Evolutionary conservation across 2,113 vertebrate species (phyloP).

Genomic region (Phylloscopus whistleri): DNA sequence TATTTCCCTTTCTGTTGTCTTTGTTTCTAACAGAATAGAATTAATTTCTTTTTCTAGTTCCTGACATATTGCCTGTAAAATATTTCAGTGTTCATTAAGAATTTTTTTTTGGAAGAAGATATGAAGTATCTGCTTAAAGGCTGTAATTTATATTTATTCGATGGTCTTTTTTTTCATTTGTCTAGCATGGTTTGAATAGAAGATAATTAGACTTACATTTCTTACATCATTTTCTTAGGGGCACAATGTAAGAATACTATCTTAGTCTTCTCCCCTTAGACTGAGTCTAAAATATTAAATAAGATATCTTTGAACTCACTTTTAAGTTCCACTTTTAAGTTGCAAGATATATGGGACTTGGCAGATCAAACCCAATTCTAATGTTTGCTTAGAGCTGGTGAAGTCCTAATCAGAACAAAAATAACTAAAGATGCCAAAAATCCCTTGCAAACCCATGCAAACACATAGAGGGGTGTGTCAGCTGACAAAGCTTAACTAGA

Average conservation of each 20-base stretch:
- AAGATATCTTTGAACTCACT: background rate
- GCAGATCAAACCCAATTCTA: background rate
- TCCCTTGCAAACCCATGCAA: background rate
- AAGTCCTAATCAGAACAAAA: background rate
- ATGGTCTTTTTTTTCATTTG: background rate
- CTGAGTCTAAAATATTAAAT: background rate
- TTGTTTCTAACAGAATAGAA: constrained; percentile 60
- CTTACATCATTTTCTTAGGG: background rate
- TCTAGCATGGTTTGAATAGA: background rate
- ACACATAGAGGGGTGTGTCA: background rate
- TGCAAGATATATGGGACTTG: rapidly evolving
- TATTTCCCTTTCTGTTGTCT: constrained; percentile 67
- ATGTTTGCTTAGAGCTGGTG: background rate
- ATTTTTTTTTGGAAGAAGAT: background rate
- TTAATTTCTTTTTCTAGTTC: constrained; percentile 70
- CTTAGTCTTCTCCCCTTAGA: background rate
- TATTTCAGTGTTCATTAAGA: constrained; percentile 10
- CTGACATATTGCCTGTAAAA: constrained; percentile 69
- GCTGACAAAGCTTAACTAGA: background rate
- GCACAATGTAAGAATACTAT: background rate
- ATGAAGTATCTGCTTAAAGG: background rate
- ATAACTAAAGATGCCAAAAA: background rate
- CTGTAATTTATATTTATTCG: background rate
- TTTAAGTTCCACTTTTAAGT: background rate
- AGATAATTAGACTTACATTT: background rate